These are phyloP conservation scores for Eupithecia inturbata DNA, from an alignment of 2,888 invertebrate genomes.

Conservation along the genomic window DNA sequence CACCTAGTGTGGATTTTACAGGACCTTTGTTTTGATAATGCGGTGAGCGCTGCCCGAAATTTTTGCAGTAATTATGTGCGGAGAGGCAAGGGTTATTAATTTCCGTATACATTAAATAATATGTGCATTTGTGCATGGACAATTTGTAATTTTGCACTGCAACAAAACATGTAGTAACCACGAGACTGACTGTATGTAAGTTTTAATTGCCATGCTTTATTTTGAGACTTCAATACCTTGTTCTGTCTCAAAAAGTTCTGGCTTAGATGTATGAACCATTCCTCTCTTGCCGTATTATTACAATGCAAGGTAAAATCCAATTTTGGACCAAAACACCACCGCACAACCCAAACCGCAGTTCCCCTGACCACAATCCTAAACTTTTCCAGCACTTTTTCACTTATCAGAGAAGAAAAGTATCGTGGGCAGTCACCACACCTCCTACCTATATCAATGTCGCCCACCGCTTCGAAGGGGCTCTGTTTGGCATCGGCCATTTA, in stretches of 20 bases:
- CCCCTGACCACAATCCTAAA: constrained; percentile 7
- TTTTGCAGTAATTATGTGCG: constrained; percentile 59
- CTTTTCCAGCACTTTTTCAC: constrained; percentile 25
- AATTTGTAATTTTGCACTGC: background rate
- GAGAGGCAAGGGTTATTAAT: constrained; percentile 34
- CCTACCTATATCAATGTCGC: constrained; percentile 44
- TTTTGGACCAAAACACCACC: background rate
- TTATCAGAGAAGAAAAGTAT: constrained; percentile 28
- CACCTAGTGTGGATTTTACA: constrained; percentile 74
- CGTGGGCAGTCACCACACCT: constrained; percentile 24
- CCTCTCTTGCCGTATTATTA: background rate
- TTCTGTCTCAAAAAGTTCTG: background rate
- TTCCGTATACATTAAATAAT: constrained; percentile 22
- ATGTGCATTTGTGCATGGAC: constrained; percentile 6
- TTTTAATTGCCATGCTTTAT: background rate
- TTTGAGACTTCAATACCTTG: background rate
- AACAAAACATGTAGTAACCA: background rate
- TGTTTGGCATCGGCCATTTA: constrained; percentile 45
- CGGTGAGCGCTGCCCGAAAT: constrained; percentile 56
- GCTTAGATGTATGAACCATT: background rate
- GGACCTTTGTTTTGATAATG: constrained; percentile 71
- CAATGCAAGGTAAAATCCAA: background rate
- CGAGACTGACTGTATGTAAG: background rate
- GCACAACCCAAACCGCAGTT: background rate
- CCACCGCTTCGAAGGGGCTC: constrained; percentile 40